phyloP scores from a whole-genome alignment of 2,797 vertebrate species.

The Okamejei kenojei region DNA sequence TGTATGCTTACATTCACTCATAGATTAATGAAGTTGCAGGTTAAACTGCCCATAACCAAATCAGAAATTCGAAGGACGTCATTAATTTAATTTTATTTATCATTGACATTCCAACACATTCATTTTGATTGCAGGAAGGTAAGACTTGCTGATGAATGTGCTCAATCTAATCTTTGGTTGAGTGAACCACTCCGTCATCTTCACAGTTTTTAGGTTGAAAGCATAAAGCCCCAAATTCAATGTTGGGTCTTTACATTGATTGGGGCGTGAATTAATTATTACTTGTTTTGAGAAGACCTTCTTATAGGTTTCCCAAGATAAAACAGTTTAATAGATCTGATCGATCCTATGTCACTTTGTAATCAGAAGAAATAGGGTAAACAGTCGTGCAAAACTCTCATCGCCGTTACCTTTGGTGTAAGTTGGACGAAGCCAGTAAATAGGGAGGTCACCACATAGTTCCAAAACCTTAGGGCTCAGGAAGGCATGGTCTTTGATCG shows the following conservation, averaged over 20 bases:
- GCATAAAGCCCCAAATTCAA: background rate
- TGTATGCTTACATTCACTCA: background rate
- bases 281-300: background rate
- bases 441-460: slow-evolving; percentile 74
- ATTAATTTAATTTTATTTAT: background rate
- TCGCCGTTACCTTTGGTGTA: slow-evolving; percentile 68
- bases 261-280: background rate
- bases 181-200: background rate
- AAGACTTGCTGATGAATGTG: background rate
- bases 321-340: background rate
- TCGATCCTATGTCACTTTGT: too few species aligned
- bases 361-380: background rate
- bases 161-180: background rate
- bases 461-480: slow-evolving; percentile 75
- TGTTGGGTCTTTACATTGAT: background rate
- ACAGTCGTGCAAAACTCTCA: background rate
- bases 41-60: background rate
- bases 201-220: background rate
- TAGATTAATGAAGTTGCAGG: background rate
- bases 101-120: background rate
- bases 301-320: background rate
- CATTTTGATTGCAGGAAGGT: background rate
- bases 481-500: slow-evolving; percentile 75
- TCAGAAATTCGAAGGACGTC: background rate
- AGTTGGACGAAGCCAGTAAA: slow-evolving; percentile 80